Percentiles rank a stretch among this genome's conserved stretches.
Evolutionary conservation across 2,888 invertebrate species (phyloP).

Genomic region (Eupithecia exiguata): DNA sequence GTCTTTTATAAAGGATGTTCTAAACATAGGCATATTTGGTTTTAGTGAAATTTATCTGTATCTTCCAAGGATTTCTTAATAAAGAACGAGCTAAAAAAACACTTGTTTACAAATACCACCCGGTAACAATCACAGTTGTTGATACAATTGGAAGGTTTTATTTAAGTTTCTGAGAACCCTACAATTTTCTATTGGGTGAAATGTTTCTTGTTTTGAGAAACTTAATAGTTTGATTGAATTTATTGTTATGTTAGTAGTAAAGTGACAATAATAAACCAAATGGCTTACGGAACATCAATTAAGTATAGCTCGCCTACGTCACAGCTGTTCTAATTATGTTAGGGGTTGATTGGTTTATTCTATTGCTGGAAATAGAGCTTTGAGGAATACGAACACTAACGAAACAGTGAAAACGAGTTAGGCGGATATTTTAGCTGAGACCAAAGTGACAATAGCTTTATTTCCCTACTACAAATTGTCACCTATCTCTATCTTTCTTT

Average conservation of each 20-base stretch:
- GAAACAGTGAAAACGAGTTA: not conserved
- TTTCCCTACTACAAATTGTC: not conserved
- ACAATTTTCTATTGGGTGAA: not conserved
- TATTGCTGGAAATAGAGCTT: conserved; percentile 25
- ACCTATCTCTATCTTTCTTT: not conserved
- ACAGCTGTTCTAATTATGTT: conserved; percentile 42
- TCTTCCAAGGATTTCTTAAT: too few species aligned
- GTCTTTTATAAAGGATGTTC: too few species aligned
- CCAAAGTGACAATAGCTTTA: not conserved
- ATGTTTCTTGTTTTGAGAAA: not conserved
- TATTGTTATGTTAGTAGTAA: too few species aligned
- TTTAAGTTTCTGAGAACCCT: not conserved
- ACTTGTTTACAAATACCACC: not conserved
- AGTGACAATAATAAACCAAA: not conserved
- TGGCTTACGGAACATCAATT: not conserved
- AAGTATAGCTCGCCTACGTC: conserved; percentile 24
- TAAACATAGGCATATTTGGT: too few species aligned
- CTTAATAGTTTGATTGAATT: not conserved
- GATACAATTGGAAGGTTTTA: not conserved
- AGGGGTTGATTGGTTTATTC: conserved; percentile 24
- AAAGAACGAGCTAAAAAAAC: not conserved
- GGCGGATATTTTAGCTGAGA: not conserved
- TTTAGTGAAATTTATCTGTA: too few species aligned
- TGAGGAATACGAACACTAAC: conserved; percentile 21
- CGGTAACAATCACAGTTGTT: not conserved